phyloP scores from a whole-genome alignment of 2,797 vertebrate species.

The Oophaga sylvatica region DNA sequence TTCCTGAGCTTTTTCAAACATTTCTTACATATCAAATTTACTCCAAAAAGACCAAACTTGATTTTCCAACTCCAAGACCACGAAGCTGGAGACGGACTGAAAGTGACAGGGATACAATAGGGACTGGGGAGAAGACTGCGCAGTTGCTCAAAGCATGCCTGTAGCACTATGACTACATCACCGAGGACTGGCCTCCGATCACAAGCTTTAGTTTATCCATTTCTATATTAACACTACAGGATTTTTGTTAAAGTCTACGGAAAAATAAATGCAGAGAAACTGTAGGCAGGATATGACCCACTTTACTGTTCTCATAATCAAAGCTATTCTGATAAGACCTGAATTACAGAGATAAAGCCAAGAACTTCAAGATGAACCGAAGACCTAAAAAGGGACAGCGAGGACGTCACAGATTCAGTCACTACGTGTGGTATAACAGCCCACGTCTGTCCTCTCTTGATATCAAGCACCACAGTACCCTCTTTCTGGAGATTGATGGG shows the following conservation, averaged over 20 bases:
- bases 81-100: slow-evolving; percentile 67
- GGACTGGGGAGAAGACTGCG: slow-evolving; percentile 65
- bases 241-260: slow-evolving; percentile 69
- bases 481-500: too few relatives aligned
- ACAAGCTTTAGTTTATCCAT: slow-evolving; percentile 64
- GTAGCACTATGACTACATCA: slow-evolving; percentile 62
- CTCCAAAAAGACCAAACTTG: neutral
- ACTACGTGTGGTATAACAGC: too few relatives aligned
- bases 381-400: too few relatives aligned
- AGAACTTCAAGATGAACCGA: too few relatives aligned
- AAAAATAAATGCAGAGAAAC: slow-evolving; percentile 55
- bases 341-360: too few relatives aligned
- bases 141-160: slow-evolving; percentile 67
- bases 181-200: slow-evolving; percentile 61
- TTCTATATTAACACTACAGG: slow-evolving; percentile 64
- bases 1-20: neutral
- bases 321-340: neutral
- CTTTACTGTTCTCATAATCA: neutral
- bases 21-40: neutral
- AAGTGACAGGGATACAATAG: slow-evolving; percentile 66
- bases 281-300: neutral
- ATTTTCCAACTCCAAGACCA: slow-evolving; percentile 57
- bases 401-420: too few relatives aligned
- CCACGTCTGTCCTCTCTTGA: too few relatives aligned
- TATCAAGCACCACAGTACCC: too few relatives aligned